Conservation (phyloP, 1,140 invertebrate species). For the Bradynema listronoti region DNA sequence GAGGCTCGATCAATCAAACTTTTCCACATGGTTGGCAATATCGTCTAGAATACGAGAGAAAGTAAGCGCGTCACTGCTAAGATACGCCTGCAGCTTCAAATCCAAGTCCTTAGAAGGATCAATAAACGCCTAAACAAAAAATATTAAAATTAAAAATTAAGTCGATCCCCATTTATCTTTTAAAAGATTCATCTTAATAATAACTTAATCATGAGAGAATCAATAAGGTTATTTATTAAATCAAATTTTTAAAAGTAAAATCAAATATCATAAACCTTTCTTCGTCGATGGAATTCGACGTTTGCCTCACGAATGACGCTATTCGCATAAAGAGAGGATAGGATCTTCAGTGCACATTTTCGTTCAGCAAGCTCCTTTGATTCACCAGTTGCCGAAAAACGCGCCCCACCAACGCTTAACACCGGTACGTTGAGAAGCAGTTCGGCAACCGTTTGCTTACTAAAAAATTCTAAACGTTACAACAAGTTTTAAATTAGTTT, state of each 20-base stretch:
- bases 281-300: constrained; percentile 2
- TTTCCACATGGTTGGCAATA: background rate
- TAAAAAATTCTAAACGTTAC: background rate
- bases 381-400: background rate
- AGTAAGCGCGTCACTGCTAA: background rate
- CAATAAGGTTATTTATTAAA: too few species aligned
- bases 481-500: background rate
- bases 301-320: constrained; percentile 3
- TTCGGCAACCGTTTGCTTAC: background rate
- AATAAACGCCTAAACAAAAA: background rate
- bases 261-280: constrained; percentile 4
- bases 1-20: background rate
- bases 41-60: background rate
- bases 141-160: background rate
- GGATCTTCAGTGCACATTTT: constrained; percentile 1
- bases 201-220: too few species aligned
- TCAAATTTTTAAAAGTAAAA: background rate
- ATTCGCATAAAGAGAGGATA: background rate
- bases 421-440: background rate
- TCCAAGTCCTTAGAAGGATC: constrained; percentile 7
- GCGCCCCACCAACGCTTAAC: background rate
- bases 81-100: constrained; percentile 8
- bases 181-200: background rate
- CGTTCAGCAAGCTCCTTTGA: background rate
- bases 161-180: background rate